A percentile compares a stretch with the other conserved stretches of the same genome.
Conservation (phyloP, 1,140 invertebrate species). For the Pristionchus pacificus region DNA sequence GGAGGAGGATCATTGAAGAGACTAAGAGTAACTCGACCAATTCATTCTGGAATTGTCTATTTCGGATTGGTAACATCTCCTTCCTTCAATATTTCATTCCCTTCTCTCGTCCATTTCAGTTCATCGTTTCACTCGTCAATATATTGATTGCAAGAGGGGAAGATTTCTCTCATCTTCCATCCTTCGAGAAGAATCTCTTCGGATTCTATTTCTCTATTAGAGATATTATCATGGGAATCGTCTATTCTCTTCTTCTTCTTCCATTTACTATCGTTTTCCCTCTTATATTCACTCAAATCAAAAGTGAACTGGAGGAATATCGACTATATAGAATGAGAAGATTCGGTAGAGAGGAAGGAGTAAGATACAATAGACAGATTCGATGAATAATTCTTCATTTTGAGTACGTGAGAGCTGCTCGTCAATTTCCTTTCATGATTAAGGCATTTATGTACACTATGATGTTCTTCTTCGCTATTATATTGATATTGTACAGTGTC, state of each 20-base stretch:
- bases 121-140: background rate
- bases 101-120: too few relatives aligned
- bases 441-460: background rate
- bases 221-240: background rate
- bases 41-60: background rate
- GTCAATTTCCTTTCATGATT: background rate
- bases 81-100: too few relatives aligned
- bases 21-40: background rate
- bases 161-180: background rate
- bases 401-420: background rate
- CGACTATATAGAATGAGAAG: background rate
- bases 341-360: background rate
- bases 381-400: background rate
- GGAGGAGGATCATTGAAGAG: background rate
- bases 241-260: background rate
- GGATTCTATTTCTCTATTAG: background rate
- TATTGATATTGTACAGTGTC: background rate
- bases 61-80: background rate
- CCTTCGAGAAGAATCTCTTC: background rate
- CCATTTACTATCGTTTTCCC: background rate
- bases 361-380: background rate
- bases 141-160: background rate
- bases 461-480: background rate
- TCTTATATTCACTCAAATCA: background rate
- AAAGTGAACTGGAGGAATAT: background rate